Conservation (phyloP, 2,888 invertebrate species). For the Andrena bicolor region DNA sequence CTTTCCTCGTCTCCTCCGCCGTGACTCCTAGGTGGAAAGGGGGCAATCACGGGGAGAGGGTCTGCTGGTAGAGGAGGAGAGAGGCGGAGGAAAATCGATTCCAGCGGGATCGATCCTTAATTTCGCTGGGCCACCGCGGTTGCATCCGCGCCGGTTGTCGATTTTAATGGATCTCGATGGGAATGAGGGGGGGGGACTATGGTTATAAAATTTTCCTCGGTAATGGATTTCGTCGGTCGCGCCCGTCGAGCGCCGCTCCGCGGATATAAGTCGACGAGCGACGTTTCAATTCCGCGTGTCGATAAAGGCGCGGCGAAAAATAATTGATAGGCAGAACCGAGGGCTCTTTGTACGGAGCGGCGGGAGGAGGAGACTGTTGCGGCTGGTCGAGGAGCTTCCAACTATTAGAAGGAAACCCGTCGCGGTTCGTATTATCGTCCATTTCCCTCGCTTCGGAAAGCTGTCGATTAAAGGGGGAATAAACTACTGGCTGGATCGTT, state of each 20-base stretch:
- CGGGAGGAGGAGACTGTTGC: background rate
- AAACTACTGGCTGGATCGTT: too few species aligned
- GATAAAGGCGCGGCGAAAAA: background rate
- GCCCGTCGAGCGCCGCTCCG: background rate
- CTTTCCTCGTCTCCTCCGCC: background rate
- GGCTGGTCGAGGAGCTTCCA: background rate
- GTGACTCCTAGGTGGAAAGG: conserved; percentile 11
- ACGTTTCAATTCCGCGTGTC: conserved; percentile 45
- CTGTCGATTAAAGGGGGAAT: too few species aligned
- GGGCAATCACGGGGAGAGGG: background rate
- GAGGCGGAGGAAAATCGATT: conserved; percentile 16
- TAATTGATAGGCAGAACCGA: conserved; percentile 3
- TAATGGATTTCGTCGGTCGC: conserved; percentile 31
- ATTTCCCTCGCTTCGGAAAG: background rate
- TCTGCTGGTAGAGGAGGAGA: too few species aligned
- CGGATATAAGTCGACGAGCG: conserved; percentile 16
- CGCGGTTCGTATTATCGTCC: conserved; percentile 7
- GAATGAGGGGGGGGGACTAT: background rate
- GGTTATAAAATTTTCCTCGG: conserved; percentile 11
- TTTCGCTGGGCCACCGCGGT: background rate
- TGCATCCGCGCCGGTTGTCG: conserved; percentile 3
- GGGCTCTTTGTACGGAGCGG: background rate
- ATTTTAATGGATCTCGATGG: conserved; percentile 38
- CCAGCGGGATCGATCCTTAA: background rate
- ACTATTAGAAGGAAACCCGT: background rate